These are phyloP conservation scores for Aricia artaxerxes DNA, from an alignment of 2,888 invertebrate genomes.

Conservation along the genomic window DNA sequence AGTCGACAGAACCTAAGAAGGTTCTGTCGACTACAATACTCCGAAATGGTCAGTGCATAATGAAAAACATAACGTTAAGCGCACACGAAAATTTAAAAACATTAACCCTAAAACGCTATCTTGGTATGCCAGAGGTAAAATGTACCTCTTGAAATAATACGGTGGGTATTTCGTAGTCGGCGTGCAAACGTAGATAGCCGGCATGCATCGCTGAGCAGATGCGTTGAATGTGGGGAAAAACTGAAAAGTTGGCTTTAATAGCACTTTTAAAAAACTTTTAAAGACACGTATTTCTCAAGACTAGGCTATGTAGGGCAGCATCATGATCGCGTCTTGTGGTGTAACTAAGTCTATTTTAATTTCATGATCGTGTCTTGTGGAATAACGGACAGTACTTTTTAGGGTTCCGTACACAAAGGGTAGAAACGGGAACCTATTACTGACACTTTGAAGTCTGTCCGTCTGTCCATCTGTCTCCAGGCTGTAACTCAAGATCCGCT, in stretches of 20 bases:
- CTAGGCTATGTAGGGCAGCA: background rate
- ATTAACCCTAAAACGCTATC: conserved; percentile 18
- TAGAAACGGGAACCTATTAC: no score
- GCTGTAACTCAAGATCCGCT: no score
- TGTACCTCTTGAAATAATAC: conserved; percentile 37
- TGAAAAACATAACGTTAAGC: background rate
- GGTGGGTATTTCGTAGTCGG: conserved; percentile 41
- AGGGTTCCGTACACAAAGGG: no score
- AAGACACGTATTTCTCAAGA: conserved; percentile 17
- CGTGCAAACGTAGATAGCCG: conserved; percentile 53
- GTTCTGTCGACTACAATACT: background rate
- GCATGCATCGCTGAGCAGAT: conserved; percentile 46
- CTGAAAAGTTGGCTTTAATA: conserved; percentile 28
- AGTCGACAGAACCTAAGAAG: no score
- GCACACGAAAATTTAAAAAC: conserved; percentile 10
- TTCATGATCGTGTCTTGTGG: no score
- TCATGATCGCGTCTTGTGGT: background rate
- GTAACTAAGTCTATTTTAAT: background rate
- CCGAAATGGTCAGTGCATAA: background rate
- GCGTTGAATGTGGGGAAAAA: conserved; percentile 26
- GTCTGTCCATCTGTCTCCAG: no score
- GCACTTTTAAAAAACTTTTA: conserved; percentile 21
- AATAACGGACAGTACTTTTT: no score
- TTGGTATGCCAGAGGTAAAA: conserved; percentile 35
- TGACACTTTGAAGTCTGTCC: no score